phyloP scores from a whole-genome alignment of 2,888 invertebrate species.

The Ryuthela nishihirai region DNA sequence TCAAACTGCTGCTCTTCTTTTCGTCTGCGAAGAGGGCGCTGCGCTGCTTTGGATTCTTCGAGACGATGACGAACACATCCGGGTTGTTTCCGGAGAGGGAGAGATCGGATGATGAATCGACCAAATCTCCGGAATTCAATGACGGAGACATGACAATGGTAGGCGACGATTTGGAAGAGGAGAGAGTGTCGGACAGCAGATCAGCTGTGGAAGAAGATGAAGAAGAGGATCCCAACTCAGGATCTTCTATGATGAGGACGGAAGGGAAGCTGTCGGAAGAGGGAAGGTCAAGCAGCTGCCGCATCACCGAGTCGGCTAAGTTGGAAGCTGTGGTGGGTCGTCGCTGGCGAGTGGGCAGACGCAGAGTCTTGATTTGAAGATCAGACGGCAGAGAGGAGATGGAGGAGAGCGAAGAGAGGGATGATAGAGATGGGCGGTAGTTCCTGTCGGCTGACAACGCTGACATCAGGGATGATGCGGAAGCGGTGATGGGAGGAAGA shows the following conservation, averaged over 20 bases:
- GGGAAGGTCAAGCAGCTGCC: slow-evolving; percentile 20
- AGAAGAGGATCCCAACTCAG: slow-evolving; percentile 16
- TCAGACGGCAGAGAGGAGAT: slow-evolving; percentile 18
- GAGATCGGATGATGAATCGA: slow-evolving; percentile 14
- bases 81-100: slow-evolving; percentile 9
- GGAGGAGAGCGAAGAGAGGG: background rate
- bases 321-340: slow-evolving; percentile 14
- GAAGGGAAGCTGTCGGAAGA: slow-evolving; percentile 10
- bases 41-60: slow-evolving; percentile 16
- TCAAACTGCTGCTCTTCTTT: slow-evolving; percentile 9
- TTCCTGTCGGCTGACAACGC: slow-evolving; percentile 7
- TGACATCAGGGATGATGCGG: slow-evolving; percentile 14
- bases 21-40: slow-evolving; percentile 10
- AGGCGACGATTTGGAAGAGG: slow-evolving; percentile 9
- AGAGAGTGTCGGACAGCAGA: slow-evolving; percentile 10
- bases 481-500: slow-evolving; percentile 7
- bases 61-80: slow-evolving; percentile 27
- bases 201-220: slow-evolving; percentile 7
- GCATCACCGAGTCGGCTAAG: slow-evolving; percentile 22
- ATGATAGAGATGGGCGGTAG: background rate
- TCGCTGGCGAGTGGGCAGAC: slow-evolving; percentile 12
- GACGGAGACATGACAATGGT: slow-evolving; percentile 10
- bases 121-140: slow-evolving; percentile 2
- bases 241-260: slow-evolving; percentile 30
- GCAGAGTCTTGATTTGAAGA: slow-evolving; percentile 22